These are phyloP conservation scores for human DNA, from an alignment of 2,113 vertebrate species.

Conservation along the genomic window GRCh38 chr6:115414001-115414500, in stretches of 20 bases:
- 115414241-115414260: slow-evolving; percentile 61
- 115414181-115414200: slow-evolving; percentile 30
- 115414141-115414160: background rate
- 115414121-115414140: slow-evolving; percentile 31
- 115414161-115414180: slow-evolving; percentile 36
- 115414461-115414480: too few species aligned
- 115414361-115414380: background rate
- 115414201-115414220: slow-evolving; percentile 30
- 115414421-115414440: too few species aligned
- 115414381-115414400: background rate
- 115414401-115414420: too few species aligned
- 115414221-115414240: background rate
- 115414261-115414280: background rate
- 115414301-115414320: background rate
- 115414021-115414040: slow-evolving; percentile 29
- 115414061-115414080: slow-evolving; percentile 32
- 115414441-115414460: too few species aligned
- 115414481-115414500: too few species aligned
- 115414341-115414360: background rate
- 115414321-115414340: background rate
- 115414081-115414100: background rate
- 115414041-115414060: slow-evolving; percentile 17
- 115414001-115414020: slow-evolving; percentile 56
- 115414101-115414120: background rate
- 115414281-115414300: background rate